phyloP scores from a whole-genome alignment of 2,113 vertebrate genomes.

The Etheostoma spectabile region DNA sequence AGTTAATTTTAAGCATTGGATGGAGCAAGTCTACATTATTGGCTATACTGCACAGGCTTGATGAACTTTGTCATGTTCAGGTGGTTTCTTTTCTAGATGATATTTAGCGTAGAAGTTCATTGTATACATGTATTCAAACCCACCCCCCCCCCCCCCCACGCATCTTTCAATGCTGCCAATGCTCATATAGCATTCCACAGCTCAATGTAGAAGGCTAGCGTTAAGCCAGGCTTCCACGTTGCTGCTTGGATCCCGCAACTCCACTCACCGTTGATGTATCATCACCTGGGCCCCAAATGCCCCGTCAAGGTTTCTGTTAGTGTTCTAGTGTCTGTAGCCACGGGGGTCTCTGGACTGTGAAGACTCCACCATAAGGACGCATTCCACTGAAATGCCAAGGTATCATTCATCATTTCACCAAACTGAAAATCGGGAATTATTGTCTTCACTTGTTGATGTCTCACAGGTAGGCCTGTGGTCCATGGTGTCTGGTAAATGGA shows the following conservation, averaged over 20 bases:
- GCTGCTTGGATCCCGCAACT: background rate
- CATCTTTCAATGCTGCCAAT: conserved; percentile 4
- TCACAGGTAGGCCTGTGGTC: background rate
- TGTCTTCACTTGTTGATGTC: background rate
- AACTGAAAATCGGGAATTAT: background rate
- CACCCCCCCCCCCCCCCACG: no score
- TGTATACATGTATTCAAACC: background rate
- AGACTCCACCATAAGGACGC: background rate
- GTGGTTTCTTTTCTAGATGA: conserved; percentile 6
- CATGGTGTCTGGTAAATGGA: background rate
- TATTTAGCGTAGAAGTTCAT: background rate
- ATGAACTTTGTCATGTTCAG: background rate
- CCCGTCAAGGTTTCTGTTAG: background rate
- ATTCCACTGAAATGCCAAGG: background rate
- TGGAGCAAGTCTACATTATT: background rate
- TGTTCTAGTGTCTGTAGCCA: conserved; percentile 1
- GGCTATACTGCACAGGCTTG: background rate
- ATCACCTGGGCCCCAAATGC: background rate
- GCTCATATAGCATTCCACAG: background rate
- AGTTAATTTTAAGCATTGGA: background rate
- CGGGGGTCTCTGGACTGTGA: no score
- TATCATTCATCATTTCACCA: background rate
- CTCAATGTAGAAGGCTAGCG: background rate
- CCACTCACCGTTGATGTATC: background rate
- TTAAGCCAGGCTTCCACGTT: background rate